These are phyloP conservation scores for Drosophila kanekoi DNA, from an alignment of 2,888 invertebrate genomes.

Conservation along the genomic window DNA sequence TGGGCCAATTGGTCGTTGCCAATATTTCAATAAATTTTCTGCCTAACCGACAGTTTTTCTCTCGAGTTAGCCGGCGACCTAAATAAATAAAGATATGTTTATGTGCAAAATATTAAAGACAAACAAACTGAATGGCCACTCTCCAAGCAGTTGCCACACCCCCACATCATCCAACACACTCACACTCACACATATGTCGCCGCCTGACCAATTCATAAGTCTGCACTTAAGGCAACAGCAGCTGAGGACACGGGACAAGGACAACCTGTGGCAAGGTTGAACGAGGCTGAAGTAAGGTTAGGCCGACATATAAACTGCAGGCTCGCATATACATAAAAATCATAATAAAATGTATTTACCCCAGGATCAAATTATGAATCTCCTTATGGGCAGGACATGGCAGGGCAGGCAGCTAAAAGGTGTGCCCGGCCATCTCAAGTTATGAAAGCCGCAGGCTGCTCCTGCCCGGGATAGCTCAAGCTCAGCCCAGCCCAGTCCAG, in stretches of 20 bases:
- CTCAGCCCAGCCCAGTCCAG: constrained; percentile 6
- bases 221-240: constrained; percentile 69
- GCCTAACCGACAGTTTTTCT: constrained; percentile 56
- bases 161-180: constrained; percentile 9
- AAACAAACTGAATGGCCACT: constrained; percentile 65
- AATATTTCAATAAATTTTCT: constrained; percentile 69
- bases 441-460: constrained; percentile 76
- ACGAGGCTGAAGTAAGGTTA: constrained; percentile 30
- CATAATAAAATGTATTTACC: constrained; percentile 84
- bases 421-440: constrained; percentile 68
- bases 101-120: constrained; percentile 83
- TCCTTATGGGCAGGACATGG: constrained; percentile 65
- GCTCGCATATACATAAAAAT: constrained; percentile 77
- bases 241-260: constrained; percentile 42
- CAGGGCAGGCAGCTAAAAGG: constrained; percentile 64
- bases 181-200: constrained; percentile 54
- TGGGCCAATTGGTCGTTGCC: constrained; percentile 39
- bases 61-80: constrained; percentile 64
- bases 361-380: constrained; percentile 84
- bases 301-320: constrained; percentile 70
- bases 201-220: constrained; percentile 81
- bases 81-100: constrained; percentile 84
- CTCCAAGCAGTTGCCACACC: constrained; percentile 20
- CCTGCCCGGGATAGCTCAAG: background rate
- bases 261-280: constrained; percentile 75